A percentile compares a stretch with the other conserved stretches of the same genome.
phyloP scores from a whole-genome alignment of 2,888 invertebrate species.

The Euproctis similis region DNA sequence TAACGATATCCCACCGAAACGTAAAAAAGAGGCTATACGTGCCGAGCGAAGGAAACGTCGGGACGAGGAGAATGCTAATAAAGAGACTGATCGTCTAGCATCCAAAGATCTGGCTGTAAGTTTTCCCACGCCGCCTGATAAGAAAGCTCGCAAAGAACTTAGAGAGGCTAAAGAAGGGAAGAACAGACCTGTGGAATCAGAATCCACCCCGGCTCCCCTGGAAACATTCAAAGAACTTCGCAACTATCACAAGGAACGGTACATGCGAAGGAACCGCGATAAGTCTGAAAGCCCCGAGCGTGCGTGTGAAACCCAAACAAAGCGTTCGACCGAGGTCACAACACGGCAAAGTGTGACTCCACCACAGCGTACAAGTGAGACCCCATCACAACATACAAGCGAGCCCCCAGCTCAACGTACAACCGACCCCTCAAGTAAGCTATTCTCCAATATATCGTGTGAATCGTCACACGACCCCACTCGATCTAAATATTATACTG shows the following conservation, averaged over 20 bases:
- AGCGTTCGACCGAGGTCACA: constrained; percentile 36
- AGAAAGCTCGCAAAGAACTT: constrained; percentile 10
- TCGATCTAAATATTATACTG: constrained; percentile 25
- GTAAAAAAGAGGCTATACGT: constrained; percentile 12
- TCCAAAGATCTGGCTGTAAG: constrained; percentile 13
- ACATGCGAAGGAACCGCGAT: constrained; percentile 79
- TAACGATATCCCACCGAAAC: constrained; percentile 19
- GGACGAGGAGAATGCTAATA: constrained; percentile 2
- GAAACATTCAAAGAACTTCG: constrained; percentile 75
- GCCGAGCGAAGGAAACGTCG: constrained; percentile 14
- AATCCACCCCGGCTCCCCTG: constrained; percentile 24
- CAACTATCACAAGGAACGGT: constrained; percentile 76
- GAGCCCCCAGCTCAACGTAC: constrained; percentile 5
- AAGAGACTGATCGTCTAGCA: constrained; percentile 12
- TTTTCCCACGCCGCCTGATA: constrained; percentile 30
- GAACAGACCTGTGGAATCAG: constrained; percentile 8
- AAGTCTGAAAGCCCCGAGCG: constrained; percentile 75
- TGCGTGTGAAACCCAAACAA: constrained; percentile 10
- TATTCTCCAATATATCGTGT: constrained; percentile 28
- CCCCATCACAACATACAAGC: constrained; percentile 52
- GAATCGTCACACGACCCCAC: constrained; percentile 8
- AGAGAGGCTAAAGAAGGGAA: constrained; percentile 13
- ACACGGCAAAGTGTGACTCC: constrained; percentile 25
- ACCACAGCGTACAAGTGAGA: constrained; percentile 14
- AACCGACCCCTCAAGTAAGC: constrained; percentile 68